phyloP scores from a whole-genome alignment of 1,140 invertebrate species.

The Drosophila gunungcola region DNA sequence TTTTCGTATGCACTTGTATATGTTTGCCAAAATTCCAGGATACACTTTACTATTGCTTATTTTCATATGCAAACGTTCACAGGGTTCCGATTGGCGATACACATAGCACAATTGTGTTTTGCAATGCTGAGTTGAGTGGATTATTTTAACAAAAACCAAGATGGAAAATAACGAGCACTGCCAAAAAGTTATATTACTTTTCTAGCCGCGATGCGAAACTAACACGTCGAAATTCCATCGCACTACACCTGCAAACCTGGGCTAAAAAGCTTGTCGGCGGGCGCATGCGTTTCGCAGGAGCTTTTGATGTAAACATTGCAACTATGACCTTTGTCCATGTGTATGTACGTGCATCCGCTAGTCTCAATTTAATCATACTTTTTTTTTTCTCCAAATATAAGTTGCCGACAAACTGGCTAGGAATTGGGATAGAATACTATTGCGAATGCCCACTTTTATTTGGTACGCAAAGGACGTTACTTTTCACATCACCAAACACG shows the following conservation, averaged over 20 bases:
- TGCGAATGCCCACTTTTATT: not conserved
- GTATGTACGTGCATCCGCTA: constrained; percentile 44
- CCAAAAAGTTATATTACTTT: constrained; percentile 52
- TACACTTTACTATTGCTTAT: constrained; percentile 39
- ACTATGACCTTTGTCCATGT: constrained; percentile 62
- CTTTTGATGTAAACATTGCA: constrained; percentile 72
- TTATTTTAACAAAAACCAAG: constrained; percentile 15
- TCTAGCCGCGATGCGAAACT: constrained; percentile 55
- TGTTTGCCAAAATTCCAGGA: constrained; percentile 38
- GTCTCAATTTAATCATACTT: constrained; percentile 22
- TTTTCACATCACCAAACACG: not conserved
- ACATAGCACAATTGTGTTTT: constrained; percentile 5
- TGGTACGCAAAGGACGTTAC: not conserved
- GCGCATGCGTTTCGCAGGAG: constrained; percentile 49
- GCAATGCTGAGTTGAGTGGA: not conserved
- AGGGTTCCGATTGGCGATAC: not conserved
- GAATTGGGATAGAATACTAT: constrained; percentile 11
- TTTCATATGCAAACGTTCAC: constrained; percentile 16
- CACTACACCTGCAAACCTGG: constrained; percentile 63
- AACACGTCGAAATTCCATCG: constrained; percentile 53
- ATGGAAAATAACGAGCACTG: constrained; percentile 20
- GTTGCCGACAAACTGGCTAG: not conserved
- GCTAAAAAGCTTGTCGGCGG: constrained; percentile 53
- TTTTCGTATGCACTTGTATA: constrained; percentile 37
- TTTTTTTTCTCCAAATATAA: constrained; percentile 22